phyloP scores from a whole-genome alignment of 2,888 invertebrate species.

The Phorcus lineatus region DNA sequence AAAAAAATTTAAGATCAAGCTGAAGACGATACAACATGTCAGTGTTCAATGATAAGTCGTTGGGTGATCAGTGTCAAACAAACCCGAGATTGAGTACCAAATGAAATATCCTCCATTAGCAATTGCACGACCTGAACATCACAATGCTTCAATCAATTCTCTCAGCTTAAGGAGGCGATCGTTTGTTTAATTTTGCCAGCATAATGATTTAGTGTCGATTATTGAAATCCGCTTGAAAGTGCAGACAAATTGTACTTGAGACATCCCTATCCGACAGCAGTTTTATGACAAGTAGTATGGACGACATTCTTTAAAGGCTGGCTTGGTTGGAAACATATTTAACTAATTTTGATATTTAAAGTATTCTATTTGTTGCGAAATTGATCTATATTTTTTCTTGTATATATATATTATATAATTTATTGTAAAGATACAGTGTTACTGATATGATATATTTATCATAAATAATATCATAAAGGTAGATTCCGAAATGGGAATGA shows the following conservation, averaged over 20 bases:
- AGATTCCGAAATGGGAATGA: too few species aligned
- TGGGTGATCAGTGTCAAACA: background rate
- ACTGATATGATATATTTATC: too few species aligned
- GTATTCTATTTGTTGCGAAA: too few species aligned
- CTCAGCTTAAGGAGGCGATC: background rate
- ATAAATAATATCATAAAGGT: too few species aligned
- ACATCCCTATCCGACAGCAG: background rate
- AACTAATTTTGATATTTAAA: too few species aligned
- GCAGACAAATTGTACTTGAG: slow-evolving; percentile 1
- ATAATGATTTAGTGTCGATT: slow-evolving; percentile 1
- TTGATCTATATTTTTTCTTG: too few species aligned
- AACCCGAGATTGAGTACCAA: background rate
- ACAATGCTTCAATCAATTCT: background rate
- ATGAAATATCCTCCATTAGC: background rate
- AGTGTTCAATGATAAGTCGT: background rate
- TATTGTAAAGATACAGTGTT: too few species aligned
- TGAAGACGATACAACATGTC: background rate
- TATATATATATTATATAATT: too few species aligned
- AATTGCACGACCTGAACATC: background rate
- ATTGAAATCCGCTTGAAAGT: background rate
- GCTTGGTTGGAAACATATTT: background rate
- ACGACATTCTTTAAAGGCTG: background rate
- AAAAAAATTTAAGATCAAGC: too few species aligned
- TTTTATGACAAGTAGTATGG: slow-evolving; percentile 14
- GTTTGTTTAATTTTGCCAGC: slow-evolving; percentile 7